Conservation (phyloP, 2,888 invertebrate genomes). For the Eugnorisma glareosa region DNA sequence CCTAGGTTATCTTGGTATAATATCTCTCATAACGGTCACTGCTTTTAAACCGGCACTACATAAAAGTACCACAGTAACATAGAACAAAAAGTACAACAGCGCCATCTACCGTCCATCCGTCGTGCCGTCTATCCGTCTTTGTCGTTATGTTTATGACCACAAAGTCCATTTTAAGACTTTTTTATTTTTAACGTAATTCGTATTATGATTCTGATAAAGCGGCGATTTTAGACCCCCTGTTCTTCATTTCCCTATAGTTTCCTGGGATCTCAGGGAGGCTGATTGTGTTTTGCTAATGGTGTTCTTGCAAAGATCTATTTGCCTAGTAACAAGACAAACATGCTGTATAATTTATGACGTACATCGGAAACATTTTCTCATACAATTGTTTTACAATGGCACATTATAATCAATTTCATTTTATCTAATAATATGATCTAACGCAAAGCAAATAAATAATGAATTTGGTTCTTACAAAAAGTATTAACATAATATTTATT, state of each 20-base stretch:
- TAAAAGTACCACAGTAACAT: too few species aligned
- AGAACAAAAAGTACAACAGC: too few species aligned
- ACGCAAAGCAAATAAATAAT: neutral
- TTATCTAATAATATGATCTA: neutral
- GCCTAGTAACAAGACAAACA: neutral
- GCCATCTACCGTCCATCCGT: too few species aligned
- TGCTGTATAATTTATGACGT: conserved; percentile 2
- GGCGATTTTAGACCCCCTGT: too few species aligned
- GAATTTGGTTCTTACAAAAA: neutral
- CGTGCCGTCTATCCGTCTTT: too few species aligned
- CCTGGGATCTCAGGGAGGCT: neutral
- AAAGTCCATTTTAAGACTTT: too few species aligned
- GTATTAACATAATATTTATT: neutral
- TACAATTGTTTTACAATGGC: neutral
- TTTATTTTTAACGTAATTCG: too few species aligned
- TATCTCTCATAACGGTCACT: too few species aligned
- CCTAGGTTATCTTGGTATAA: too few species aligned
- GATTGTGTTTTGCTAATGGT: neutral
- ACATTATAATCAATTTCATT: neutral
- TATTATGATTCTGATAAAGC: too few species aligned
- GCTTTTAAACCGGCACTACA: too few species aligned
- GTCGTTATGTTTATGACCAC: too few species aligned
- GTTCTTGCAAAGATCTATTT: neutral
- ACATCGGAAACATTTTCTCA: neutral
- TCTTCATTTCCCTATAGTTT: neutral